Evolutionary conservation across 2,113 vertebrate genomes (phyloP), one percentile per base, ranked within the genome.

Genomic region (Gambusia affinis): DNA sequence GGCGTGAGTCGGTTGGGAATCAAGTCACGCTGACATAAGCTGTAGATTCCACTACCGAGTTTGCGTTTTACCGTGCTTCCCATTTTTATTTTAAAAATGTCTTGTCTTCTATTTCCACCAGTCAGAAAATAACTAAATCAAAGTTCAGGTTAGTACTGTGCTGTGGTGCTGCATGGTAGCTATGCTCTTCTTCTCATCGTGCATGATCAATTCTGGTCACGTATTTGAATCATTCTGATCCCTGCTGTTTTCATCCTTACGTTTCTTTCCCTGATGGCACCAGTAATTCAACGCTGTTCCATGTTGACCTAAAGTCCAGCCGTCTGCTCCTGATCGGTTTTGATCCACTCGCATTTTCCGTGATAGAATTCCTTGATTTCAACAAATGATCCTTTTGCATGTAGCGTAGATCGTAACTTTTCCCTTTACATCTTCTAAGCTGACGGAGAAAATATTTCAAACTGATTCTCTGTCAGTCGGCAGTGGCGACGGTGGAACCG

Each of bases 401-500:
- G 51, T 39, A 5, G 70, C 11, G 24, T 7, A 73, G 15, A 60
- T 27, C 17, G 12, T 12, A 72, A 72, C 44, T 0, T 3, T 47
- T 39, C 10, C 1, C 29, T 70, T 72, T 4, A 68, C 71, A 37
- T 60, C 1, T 3, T 29, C 31, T 24, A n/a, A 28, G 6, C n/a
- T n/a, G 12, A 60, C n/a, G 24, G 22, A n/a, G 11, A 37, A 27
- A 24, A 75, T 60, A 69, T 14, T 3, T 72, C 12, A 62, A 51
- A 44, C 10, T 76, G 1, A 85, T 66, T 73, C 5, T 61, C 22
- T 91, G 87, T 74, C 91, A 99, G 97, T 93, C 97, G 98, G 29
- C 97, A 97, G 88, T 98, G 96, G 96, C 95, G 98, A 83, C 96
- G 97, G 75, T 99, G 98, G 98, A 99, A 99, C 92, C 94, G 98